Conservation (phyloP, 2,113 vertebrate genomes). For the Tamias sibiricus region DNA sequence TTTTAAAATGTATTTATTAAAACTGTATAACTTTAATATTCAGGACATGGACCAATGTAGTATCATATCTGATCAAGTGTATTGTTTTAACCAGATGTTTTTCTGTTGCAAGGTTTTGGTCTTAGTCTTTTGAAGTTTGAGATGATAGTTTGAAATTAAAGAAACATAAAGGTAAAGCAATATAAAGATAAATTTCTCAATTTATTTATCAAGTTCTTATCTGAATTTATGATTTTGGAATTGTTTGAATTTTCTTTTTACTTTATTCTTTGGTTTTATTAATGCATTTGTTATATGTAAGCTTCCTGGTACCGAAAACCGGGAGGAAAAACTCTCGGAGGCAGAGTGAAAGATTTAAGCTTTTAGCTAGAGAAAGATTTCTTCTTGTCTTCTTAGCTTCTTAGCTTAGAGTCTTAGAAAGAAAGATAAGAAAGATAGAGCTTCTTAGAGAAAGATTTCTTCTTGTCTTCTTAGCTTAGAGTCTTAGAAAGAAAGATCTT, state of each 20-base stretch:
- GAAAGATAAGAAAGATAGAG: too few species aligned
- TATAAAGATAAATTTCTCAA: not conserved
- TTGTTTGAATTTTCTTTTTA: slow-evolving; percentile 39
- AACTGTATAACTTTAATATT: not conserved
- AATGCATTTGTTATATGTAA: not conserved
- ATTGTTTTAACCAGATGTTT: slow-evolving; percentile 33
- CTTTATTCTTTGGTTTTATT: not conserved
- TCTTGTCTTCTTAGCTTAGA: too few species aligned
- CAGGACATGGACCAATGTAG: not conserved
- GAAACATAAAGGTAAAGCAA: slow-evolving; percentile 30
- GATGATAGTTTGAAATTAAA: slow-evolving; percentile 26
- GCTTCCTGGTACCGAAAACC: too few species aligned
- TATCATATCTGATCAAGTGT: slow-evolving; percentile 10
- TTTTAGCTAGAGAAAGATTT: too few species aligned
- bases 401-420: too few species aligned
- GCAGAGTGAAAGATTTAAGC: too few species aligned
- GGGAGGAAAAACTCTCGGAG: too few species aligned
- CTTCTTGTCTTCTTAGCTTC: too few species aligned
- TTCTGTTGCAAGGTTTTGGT: not conserved
- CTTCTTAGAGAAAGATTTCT: too few species aligned
- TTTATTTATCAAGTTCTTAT: not conserved
- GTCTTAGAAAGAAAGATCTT: too few species aligned
- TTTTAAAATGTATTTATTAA: not conserved
- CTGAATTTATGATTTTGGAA: slow-evolving; percentile 28
- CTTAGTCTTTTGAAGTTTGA: slow-evolving; percentile 36